Percentiles rank a stretch among this genome's conserved stretches.
Conservation (phyloP, 2,113 vertebrate genomes). For the Mionectes macconnelli region DNA sequence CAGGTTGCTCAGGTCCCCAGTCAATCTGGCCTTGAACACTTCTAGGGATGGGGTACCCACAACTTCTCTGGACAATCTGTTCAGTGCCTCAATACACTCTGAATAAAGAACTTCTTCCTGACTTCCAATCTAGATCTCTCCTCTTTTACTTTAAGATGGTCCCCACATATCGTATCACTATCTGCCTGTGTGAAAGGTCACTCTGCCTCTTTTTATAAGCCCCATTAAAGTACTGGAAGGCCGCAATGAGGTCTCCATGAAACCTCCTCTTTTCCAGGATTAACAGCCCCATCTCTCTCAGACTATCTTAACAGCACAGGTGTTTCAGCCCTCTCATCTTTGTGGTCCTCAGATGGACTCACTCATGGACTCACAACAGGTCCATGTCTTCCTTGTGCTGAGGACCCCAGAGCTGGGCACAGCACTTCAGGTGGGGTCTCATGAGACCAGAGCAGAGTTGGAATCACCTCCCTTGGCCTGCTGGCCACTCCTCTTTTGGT, state of each 20-base stretch:
- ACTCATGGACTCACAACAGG: background rate
- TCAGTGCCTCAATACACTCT: background rate
- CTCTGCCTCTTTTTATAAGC: background rate
- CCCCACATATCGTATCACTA: background rate
- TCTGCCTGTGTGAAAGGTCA: background rate
- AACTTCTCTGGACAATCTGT: background rate
- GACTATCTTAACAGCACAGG: background rate
- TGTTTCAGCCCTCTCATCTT: background rate
- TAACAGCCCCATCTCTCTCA: background rate
- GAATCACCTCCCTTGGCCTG: background rate
- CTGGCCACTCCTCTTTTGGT: background rate
- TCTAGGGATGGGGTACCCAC: background rate
- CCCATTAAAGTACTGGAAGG: background rate
- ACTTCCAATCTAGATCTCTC: background rate
- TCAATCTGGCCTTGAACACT: background rate
- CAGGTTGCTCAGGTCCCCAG: background rate
- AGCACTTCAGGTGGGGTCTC: background rate
- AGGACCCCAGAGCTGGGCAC: background rate
- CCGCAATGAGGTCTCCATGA: background rate
- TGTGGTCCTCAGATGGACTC: background rate
- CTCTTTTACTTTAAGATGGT: background rate
- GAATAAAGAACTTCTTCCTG: background rate
- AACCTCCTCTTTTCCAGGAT: background rate
- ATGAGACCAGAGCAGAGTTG: background rate
- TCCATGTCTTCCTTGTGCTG: background rate